Base-by-base conservation (phyloP, 2,888 invertebrate genomes). In the Odontocolon sp. region DNA sequence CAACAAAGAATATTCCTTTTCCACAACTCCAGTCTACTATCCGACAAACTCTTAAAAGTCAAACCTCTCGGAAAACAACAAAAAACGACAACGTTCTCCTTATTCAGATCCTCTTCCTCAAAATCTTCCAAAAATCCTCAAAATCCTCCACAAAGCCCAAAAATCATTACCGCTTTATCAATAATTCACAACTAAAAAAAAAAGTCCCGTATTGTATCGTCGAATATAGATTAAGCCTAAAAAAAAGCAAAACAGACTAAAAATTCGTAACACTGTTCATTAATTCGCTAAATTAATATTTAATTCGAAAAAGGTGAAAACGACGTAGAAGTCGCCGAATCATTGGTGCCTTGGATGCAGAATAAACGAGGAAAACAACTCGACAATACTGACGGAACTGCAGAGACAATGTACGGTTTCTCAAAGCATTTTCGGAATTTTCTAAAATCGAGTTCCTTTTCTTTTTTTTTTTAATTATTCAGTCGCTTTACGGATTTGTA, bases 301-400 rank as follows among this genome's bases (percentile, higher is more conserved):
- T 31, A 6, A 3, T 38, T 14, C 2, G 3, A 31, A 59, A 66
- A 83, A 92, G 93, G 94, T 78, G 95, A 95, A 87, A 94, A 94
- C 85, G 95, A 95, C 87, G 93, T 94, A 6, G 95, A 95, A 86
- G 93, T 92, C 81, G 92, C 92, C 0, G 93, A 93, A 87, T 91
- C 93, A 42, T 81, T 89, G 26, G 78, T 84, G 28, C 86, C 87
- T 0, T 88, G 88, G 87, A 75, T 87, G 73, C 85, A 86, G 9
- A 86, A 81, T 23, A 87, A 89, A 54, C 76, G 57, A 2, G 45
- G 47, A 21, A 68, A 68, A 42, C 56, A 40, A 4, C 67, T 84
- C 23, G 81, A 82, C 42, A 81, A 81, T 57, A 68, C 73, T 26
- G 83, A 86, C n/a, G 71, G 77, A 14, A 75, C 77, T 67, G 47